phyloP scores from a whole-genome alignment of 2,797 vertebrate genomes.

The Coregonus suidteri region DNA sequence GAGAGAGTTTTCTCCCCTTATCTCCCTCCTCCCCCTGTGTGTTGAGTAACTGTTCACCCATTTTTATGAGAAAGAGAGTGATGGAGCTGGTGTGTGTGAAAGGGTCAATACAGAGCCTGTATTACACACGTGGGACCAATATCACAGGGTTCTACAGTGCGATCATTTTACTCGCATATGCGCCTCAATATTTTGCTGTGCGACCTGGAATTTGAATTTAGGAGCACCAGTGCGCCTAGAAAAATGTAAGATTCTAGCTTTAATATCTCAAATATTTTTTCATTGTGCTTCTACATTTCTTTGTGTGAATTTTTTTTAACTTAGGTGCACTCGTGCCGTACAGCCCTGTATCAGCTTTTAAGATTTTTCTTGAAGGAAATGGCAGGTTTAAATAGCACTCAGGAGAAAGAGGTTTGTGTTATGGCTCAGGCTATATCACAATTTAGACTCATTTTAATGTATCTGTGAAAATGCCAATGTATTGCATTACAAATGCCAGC shows the following conservation, averaged over 20 bases:
- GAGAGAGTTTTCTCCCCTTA: neutral
- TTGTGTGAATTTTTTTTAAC: too few species aligned
- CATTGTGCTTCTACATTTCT: too few species aligned
- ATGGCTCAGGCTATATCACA: slow-evolving; percentile 14
- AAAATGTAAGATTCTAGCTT: too few species aligned
- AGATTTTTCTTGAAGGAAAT: slow-evolving; percentile 37
- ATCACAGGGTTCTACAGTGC: neutral
- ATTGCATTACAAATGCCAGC: slow-evolving; percentile 18
- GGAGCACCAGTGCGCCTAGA: too few species aligned
- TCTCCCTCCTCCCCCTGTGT: neutral
- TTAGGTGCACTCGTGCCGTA: too few species aligned
- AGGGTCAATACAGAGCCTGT: slow-evolving; percentile 53
- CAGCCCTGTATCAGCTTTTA: slow-evolving; percentile 28
- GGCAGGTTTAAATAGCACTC: slow-evolving; percentile 37
- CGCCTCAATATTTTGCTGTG: neutral
- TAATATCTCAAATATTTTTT: too few species aligned
- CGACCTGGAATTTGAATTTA: too few species aligned
- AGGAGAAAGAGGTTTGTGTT: slow-evolving; percentile 30
- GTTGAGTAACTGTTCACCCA: neutral
- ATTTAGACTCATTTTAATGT: slow-evolving; percentile 12
- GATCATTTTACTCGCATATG: neutral
- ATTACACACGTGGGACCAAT: slow-evolving; percentile 51
- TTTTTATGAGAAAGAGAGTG: neutral
- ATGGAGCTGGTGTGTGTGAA: slow-evolving; percentile 46
- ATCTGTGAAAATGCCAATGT: slow-evolving; percentile 12